Base-by-base conservation (phyloP, 2,888 invertebrate species). In the Eupithecia subumbrata region DNA sequence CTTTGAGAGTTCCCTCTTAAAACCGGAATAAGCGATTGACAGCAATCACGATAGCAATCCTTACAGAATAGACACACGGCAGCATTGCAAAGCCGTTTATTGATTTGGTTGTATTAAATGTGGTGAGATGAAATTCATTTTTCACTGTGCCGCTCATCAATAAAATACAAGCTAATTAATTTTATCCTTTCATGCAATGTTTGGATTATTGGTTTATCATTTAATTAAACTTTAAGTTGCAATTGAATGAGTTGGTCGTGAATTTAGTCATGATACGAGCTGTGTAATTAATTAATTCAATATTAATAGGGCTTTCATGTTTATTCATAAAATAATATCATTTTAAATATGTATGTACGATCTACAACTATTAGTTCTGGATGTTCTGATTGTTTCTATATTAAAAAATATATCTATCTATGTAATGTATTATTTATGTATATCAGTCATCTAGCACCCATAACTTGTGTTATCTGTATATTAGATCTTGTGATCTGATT, bases 131-230 rank as follows among this genome's bases (percentile, higher is more conserved):
- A 14, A 60, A 64, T 64, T 34, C 37, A 67, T 11, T 67, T 37
- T 70, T 45, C 69, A 56, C 63, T 74, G 69, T 76, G 60, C 64
- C 34, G 72, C 76, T 67, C 69, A 63, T 43, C 60, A 70, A 64
- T 73, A 69, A 74, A 69, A 69, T 74, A 64, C 52, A 67, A 40
- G 69, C 56, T 77, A 73, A 72, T 76, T 74, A 70, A 72, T 71
- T 69, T 22, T 18, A 56, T 69, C 52, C 74, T 56, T 74, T 22
- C 22, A 56, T 22, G n/a, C 22, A 22, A 73, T 77, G 16, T 63
- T 30, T 70, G 56, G 56, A 71, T 73, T 66, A 43, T 48, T 74
- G 43, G 18, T 25, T 34, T 22, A 52, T 22, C 37, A 45, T 68
- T 25, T 74, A 70, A 70, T 72, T 69, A 66, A 74, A 70, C 37